These are phyloP conservation scores for Etheostoma cragini DNA, from an alignment of 2,113 vertebrate species.

Conservation along the genomic window DNA sequence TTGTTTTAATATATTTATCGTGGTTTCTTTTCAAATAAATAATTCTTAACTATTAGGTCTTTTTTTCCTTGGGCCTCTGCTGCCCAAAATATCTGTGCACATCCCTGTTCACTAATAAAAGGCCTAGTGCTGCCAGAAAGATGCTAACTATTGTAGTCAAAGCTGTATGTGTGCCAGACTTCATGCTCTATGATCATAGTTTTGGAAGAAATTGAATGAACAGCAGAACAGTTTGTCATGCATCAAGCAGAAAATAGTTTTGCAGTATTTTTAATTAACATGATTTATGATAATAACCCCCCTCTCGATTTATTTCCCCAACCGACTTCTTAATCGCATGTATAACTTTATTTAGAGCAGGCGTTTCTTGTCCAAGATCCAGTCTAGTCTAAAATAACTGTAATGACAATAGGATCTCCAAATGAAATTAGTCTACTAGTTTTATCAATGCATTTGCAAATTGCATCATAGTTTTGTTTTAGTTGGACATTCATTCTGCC, in stretches of 20 bases:
- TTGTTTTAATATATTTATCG: no score
- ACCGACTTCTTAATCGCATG: not conserved
- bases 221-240: not conserved
- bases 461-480: not conserved
- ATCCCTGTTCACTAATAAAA: slow-evolving; percentile 2
- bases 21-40: no score
- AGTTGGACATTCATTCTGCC: not conserved
- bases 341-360: not conserved
- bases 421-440: not conserved
- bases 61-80: no score
- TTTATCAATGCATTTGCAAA: not conserved
- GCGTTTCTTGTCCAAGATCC: not conserved
- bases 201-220: not conserved
- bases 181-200: not conserved
- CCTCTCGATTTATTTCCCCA: not conserved
- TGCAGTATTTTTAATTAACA: not conserved
- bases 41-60: no score
- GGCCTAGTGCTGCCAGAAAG: not conserved
- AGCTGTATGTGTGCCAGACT: not conserved
- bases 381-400: not conserved
- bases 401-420: not conserved
- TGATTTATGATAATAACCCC: not conserved
- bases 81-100: no score
- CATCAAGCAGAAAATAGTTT: not conserved
- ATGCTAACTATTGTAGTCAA: not conserved